These are phyloP conservation scores for Gyps fulvus DNA, from an alignment of 2,113 vertebrate genomes.

Conservation along the genomic window DNA sequence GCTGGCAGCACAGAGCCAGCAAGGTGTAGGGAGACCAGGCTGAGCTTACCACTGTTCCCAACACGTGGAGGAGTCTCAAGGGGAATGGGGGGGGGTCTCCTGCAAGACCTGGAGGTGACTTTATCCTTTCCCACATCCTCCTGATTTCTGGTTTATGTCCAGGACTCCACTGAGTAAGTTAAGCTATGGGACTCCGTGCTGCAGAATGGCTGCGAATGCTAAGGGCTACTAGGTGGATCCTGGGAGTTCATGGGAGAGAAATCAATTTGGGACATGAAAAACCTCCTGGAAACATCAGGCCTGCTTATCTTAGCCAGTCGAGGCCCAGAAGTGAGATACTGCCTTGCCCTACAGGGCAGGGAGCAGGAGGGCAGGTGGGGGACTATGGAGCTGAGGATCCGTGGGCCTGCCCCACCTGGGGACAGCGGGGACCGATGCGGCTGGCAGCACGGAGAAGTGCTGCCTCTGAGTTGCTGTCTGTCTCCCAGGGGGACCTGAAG, in stretches of 20 bases:
- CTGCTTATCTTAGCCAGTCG: background rate
- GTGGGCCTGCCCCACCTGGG: background rate
- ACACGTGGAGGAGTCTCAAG: background rate
- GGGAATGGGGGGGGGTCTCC: background rate
- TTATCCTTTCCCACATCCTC: background rate
- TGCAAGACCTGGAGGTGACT: background rate
- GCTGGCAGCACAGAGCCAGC: background rate
- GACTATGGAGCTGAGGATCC: background rate
- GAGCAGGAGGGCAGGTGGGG: background rate
- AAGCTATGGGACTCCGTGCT: background rate
- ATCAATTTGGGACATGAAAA: background rate
- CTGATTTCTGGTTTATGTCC: background rate
- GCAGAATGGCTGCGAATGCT: background rate
- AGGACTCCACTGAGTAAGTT: background rate
- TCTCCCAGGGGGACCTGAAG: slow-evolving; percentile 91
- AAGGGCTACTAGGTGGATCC: background rate
- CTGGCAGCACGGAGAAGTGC: background rate
- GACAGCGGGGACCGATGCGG: background rate
- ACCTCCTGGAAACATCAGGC: background rate
- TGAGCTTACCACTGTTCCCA: background rate
- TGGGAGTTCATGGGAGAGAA: background rate
- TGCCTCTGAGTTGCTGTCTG: background rate
- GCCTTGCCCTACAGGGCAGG: background rate
- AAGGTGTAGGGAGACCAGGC: background rate
- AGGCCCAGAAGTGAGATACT: background rate